These are phyloP conservation scores for Graptemys geographica DNA, from an alignment of 2,797 vertebrate species.

Conservation along the genomic window DNA sequence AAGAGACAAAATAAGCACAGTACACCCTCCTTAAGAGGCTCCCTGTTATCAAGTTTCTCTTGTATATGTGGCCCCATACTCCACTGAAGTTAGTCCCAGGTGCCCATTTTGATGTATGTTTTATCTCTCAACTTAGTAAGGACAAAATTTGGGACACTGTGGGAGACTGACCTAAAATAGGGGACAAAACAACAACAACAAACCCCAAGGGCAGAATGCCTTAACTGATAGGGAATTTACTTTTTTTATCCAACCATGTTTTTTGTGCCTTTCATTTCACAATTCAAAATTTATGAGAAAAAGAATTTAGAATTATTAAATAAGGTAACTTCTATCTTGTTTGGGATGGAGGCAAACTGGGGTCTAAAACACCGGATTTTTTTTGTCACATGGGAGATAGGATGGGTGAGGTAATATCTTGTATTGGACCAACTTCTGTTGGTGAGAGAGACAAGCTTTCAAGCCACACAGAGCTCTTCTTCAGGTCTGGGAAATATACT, in stretches of 20 bases:
- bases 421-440: background rate
- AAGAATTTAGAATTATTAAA: background rate
- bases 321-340: background rate
- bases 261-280: background rate
- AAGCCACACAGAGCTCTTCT: background rate
- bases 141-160: background rate
- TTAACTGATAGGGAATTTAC: background rate
- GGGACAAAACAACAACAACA: background rate
- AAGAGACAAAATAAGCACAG: constrained; percentile 77
- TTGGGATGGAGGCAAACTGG: background rate
- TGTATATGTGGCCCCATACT: background rate
- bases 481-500: background rate
- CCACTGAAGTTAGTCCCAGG: background rate
- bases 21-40: constrained; percentile 27
- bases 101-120: background rate
- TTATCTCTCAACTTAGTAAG: background rate
- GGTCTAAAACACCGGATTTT: background rate
- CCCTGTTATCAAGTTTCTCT: background rate
- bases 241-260: background rate
- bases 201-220: background rate
- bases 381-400: background rate
- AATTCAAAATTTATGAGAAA: background rate
- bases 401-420: background rate
- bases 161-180: too few relatives aligned
- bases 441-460: background rate